These are phyloP conservation scores for Catharus fuscescens DNA, from an alignment of 2,113 vertebrate genomes.

Conservation along the genomic window DNA sequence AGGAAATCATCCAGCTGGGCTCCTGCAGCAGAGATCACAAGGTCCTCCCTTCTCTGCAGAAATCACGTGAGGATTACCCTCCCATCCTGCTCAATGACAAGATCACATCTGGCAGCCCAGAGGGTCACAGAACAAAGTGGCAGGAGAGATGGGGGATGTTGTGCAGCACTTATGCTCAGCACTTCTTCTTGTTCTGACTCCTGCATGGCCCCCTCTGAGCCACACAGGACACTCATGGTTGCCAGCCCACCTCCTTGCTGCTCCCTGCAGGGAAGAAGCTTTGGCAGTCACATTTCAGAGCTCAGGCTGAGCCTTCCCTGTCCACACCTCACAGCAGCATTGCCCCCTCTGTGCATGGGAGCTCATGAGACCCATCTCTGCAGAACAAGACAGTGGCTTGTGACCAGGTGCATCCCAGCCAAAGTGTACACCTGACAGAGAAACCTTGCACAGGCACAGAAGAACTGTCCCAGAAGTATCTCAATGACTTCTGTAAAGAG, in stretches of 20 bases:
- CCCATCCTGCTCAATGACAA: neutral
- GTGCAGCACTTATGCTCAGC: neutral
- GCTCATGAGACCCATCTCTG: neutral
- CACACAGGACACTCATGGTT: neutral
- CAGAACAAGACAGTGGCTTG: accelerated
- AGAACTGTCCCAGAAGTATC: neutral
- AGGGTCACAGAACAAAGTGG: neutral
- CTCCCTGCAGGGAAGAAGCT: neutral
- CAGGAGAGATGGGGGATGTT: neutral
- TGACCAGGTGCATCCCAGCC: neutral
- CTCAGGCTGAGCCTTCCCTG: neutral
- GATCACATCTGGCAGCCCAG: neutral
- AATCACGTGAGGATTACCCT: neutral
- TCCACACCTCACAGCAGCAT: neutral
- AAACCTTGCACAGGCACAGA: neutral
- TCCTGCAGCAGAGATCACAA: neutral
- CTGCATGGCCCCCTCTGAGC: accelerated
- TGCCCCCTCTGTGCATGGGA: neutral
- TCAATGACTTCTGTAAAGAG: neutral
- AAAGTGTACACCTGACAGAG: accelerated
- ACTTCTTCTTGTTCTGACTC: neutral
- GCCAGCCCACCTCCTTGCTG: neutral
- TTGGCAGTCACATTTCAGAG: neutral
- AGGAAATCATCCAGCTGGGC: slow-evolving; percentile 1
- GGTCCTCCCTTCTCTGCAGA: neutral